Conservation (phyloP, 2,797 vertebrate species). For the Myotis planiceps region DNA sequence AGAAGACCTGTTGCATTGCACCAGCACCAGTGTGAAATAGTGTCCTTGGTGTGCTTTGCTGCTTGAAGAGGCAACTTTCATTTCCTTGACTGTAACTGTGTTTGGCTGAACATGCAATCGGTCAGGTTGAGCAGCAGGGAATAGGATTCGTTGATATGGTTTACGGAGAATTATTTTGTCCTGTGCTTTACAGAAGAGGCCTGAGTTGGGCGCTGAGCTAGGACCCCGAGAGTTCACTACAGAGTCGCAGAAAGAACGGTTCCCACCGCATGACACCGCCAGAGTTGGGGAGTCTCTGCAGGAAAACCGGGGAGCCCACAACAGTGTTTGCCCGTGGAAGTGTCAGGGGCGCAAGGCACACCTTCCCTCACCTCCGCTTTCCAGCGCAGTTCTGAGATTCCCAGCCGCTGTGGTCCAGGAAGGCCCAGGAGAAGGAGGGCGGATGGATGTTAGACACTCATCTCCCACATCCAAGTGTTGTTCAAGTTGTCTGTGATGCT, state of each 20-base stretch:
- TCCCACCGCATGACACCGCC: background rate
- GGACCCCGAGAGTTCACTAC: background rate
- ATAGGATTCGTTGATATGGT: background rate
- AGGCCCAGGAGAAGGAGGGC: background rate
- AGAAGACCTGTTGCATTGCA: background rate
- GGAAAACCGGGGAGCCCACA: background rate
- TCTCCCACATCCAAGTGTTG: background rate
- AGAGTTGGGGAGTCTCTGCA: background rate
- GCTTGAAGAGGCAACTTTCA: background rate
- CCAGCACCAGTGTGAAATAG: background rate
- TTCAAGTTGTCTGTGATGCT: background rate
- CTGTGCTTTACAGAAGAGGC: background rate
- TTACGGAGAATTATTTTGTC: background rate
- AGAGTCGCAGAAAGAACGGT: background rate
- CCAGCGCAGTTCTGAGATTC: background rate
- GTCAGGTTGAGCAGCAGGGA: background rate
- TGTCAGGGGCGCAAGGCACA: background rate
- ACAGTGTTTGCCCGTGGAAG: background rate
- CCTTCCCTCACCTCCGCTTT: background rate
- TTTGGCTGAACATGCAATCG: background rate
- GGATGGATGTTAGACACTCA: background rate
- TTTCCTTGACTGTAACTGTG: conserved; percentile 10
- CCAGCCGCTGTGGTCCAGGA: background rate
- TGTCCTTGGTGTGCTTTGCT: background rate
- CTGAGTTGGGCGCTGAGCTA: background rate